Evolutionary conservation across 1,140 invertebrate species (phyloP).

Genomic region (Eubasilissa regina): DNA sequence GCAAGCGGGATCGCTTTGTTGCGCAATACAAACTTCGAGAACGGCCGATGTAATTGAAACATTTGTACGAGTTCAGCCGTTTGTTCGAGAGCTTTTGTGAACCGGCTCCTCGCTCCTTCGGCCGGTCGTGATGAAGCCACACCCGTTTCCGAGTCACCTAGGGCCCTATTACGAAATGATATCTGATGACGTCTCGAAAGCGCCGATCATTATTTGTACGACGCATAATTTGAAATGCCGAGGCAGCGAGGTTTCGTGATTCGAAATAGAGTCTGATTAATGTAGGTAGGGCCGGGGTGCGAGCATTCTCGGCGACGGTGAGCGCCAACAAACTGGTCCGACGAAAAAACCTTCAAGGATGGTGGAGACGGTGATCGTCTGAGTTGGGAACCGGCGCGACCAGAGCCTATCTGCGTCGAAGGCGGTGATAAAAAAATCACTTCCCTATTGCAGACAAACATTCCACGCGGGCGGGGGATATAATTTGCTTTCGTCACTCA

Average conservation of each 20-base stretch:
- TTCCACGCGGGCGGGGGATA: too few relatives aligned
- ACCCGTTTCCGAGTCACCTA: slow-evolving; percentile 3
- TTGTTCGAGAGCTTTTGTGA: background rate
- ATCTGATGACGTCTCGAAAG: background rate
- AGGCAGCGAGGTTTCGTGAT: background rate
- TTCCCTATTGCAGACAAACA: too few relatives aligned
- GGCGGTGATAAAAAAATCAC: too few relatives aligned
- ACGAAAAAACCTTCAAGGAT: slow-evolving; percentile 21
- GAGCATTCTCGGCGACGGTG: slow-evolving; percentile 18
- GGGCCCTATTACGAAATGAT: slow-evolving; percentile 1
- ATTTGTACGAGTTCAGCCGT: too few relatives aligned
- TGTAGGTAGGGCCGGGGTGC: slow-evolving; percentile 14
- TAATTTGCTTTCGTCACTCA: too few relatives aligned
- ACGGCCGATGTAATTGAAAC: too few relatives aligned
- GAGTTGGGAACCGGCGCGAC: background rate
- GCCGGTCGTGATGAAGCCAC: slow-evolving; percentile 28
- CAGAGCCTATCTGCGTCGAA: too few relatives aligned
- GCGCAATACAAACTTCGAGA: too few relatives aligned
- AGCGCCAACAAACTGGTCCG: slow-evolving; percentile 26
- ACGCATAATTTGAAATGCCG: background rate
- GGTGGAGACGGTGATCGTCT: background rate
- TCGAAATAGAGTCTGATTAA: background rate
- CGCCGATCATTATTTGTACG: background rate
- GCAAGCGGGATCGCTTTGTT: too few relatives aligned
- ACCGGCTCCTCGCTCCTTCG: background rate